Evolutionary conservation across 1,140 invertebrate genomes (phyloP), one percentile per base, ranked within the genome.

Genomic region (Stegodyphus mimosarum): DNA sequence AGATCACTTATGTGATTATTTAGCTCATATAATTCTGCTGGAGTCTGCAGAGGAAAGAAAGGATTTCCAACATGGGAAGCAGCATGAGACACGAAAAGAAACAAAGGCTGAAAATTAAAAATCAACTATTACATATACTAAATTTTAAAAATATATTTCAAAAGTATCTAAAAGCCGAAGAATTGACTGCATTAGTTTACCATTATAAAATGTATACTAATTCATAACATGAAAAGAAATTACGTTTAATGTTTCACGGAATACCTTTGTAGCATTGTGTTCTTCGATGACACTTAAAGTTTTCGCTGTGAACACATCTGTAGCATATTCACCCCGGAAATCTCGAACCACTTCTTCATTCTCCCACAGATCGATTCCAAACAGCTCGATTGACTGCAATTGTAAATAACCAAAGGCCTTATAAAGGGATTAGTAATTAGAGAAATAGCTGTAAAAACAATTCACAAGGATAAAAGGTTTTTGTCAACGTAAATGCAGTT

Each of bases 51-150:
- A 13, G 84, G 83, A 52, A 81, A 76, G 88, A 95, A 95, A 0
- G 94, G 92, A 91, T 96, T 96, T 5, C 93, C 95, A 1, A 94
- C 95, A 90, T 97, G 96, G 2, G 95, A 94, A 0, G 96, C 96
- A 0, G 94, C 93, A 90, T 97, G 96, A 0, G 95, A 94, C 48
- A 97, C 89, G 89, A 96, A 96, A 1, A 98, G 91, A 89, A 97
- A 98, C 64, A 98, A 89, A 1, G 96, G 96, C 52, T 92, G 17
- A 74, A 83, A 77, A 67, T 7, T 67, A 60, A n/a, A n/a, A n/a
- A n/a, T n/a, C n/a, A n/a, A n/a, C n/a, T n/a, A n/a, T n/a, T 33
- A 33, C 33, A 33, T 33, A 33, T 33, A 33, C 3, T 33, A 33
- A 33, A 33, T 33, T 33, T 33, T 33, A 3, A 33, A 33, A 1